Base-by-base conservation (phyloP, 2,797 vertebrate genomes). In the Helostoma temminkii region DNA sequence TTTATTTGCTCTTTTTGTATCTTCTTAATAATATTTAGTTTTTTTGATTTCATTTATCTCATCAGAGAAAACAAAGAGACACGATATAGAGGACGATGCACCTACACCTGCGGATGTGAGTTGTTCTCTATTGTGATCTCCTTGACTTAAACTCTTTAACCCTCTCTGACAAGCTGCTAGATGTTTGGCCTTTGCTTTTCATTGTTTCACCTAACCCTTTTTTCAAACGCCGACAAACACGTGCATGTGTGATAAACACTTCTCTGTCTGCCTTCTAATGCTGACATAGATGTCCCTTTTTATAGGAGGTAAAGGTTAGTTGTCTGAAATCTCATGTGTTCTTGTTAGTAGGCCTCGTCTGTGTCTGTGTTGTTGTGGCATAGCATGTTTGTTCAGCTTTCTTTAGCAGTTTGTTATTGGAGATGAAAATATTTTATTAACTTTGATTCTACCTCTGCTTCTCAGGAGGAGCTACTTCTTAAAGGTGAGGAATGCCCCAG, bases 271-370 rank as follows among this genome's bases (percentile, higher is more conserved):
- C 70, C 16, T 18, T 71, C 26, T 74, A 64, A 60, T 26, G 9
- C 22, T 68, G 4, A 1, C 50, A 49, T 16, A 88, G 84, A 87
- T 83, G 22, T 16, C 37, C 3, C 36, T 78, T 71, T 80, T 56
- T 76, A 1, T 46, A 36, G 70, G 78, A 82, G 25, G 14, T 64
- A 22, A 63, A 88, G 82, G 82, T 92, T 66, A 52, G 87, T 85
- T 60, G n/a, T 67, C 19, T 52, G 18, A 62, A 74, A 25, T 22
- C 8, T 0, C 57, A 6, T 3, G 5, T 54, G 45, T 74, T n/a
- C 1, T 12, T 43, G 50, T 46, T 45, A 2, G 14, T 56, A 59
- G 59, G 58, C 15, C 49, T 71, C 30, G 4, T 58, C 15, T 52
- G 26, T 63, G 41, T 70, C 16, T 11, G 24, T 67, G 9, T n/a